Percentiles rank a stretch among this genome's conserved stretches.
These are phyloP conservation scores for Macquaria australasica DNA, from an alignment of 2,113 vertebrate species.

Conservation along the genomic window DNA sequence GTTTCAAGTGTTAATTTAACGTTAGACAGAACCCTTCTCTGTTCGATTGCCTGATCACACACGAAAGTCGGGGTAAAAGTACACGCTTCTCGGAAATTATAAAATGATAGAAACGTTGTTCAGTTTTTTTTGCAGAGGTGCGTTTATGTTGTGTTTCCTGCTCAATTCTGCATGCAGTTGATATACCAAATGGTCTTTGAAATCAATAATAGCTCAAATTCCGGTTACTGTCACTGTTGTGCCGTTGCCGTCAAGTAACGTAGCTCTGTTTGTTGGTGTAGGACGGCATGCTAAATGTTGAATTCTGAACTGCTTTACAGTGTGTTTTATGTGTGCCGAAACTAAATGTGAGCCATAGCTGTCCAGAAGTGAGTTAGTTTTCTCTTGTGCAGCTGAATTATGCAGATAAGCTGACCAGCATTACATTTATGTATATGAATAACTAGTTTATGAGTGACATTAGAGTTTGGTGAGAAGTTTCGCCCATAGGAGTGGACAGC, in stretches of 20 bases:
- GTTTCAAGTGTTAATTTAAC: neutral
- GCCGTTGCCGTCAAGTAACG: no score
- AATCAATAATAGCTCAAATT: neutral
- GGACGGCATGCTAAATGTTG: neutral
- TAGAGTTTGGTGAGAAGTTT: neutral
- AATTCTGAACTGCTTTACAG: neutral
- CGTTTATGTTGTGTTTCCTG: neutral
- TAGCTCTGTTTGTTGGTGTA: neutral
- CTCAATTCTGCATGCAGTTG: neutral
- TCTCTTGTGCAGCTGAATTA: neutral
- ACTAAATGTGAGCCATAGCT: neutral
- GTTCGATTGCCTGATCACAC: neutral
- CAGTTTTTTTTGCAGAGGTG: neutral
- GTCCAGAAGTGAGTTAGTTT: neutral
- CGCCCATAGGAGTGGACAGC: neutral
- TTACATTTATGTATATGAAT: neutral
- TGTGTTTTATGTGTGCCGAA: neutral
- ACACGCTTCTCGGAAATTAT: neutral
- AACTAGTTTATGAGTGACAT: no score
- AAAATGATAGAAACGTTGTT: neutral
- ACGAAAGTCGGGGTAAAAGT: neutral
- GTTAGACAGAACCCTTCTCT: neutral
- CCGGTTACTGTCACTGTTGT: no score
- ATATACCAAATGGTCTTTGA: neutral
- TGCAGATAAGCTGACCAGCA: neutral